phyloP scores from a whole-genome alignment of 2,888 invertebrate species.

The Plusia festucae region DNA sequence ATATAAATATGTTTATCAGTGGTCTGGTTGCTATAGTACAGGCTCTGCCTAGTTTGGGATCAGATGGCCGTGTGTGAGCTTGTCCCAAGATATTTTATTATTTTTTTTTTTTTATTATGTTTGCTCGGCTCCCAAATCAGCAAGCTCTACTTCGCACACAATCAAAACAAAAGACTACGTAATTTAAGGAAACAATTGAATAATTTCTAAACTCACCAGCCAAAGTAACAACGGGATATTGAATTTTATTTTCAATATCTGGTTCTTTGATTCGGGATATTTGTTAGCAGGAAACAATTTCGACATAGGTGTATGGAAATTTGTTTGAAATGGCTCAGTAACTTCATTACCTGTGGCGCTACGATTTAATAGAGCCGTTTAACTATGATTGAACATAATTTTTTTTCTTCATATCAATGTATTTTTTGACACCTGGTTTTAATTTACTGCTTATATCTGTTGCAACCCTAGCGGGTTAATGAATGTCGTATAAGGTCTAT shows the following conservation, averaged over 20 bases:
- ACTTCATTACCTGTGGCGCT: not conserved
- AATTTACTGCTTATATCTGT: too few relatives aligned
- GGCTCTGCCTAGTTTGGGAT: too few relatives aligned
- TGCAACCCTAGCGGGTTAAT: too few relatives aligned
- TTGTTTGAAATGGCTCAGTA: not conserved
- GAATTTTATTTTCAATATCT: conserved; percentile 3
- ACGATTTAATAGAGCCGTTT: not conserved
- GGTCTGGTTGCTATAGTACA: too few relatives aligned
- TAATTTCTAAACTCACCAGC: not conserved
- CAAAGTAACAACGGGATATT: not conserved
- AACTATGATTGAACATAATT: not conserved
- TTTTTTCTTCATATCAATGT: not conserved
- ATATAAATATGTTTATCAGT: too few relatives aligned
- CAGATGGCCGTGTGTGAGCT: too few relatives aligned
- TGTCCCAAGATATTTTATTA: too few relatives aligned
- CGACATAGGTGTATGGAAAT: not conserved
- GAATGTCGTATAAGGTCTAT: too few relatives aligned
- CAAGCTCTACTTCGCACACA: not conserved
- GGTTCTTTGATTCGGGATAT: conserved; percentile 3
- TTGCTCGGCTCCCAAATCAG: too few relatives aligned
- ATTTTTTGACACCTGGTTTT: not conserved
- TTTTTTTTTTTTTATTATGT: too few relatives aligned
- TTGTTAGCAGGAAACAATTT: conserved; percentile 1
- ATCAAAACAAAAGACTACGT: not conserved
- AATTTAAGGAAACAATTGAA: not conserved